These are phyloP conservation scores for Aphidius gifuensis DNA, from an alignment of 1,140 invertebrate genomes.

Conservation along the genomic window DNA sequence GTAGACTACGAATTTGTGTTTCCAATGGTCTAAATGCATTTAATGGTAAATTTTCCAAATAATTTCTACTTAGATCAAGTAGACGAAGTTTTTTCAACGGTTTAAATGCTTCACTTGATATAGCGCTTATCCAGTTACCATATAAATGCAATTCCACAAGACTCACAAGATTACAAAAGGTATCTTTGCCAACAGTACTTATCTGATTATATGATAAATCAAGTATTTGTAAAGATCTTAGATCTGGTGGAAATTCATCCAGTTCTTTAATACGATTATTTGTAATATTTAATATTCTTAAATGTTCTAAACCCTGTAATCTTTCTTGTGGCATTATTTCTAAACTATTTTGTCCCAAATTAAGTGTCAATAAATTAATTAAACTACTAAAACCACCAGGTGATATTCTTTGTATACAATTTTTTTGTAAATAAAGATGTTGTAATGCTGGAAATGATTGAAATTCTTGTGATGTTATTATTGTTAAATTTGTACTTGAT, in stretches of 20 bases:
- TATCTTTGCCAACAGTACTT: conserved; percentile 69
- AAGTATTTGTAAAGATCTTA: conserved; percentile 72
- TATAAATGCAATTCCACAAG: conserved; percentile 74
- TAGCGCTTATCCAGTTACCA: conserved; percentile 77
- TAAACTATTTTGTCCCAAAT: conserved; percentile 79
- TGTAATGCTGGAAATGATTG: conserved; percentile 78
- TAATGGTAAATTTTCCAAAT: conserved; percentile 75
- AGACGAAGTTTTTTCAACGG: conserved; percentile 74
- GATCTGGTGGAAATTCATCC: conserved; percentile 77
- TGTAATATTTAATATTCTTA: conserved; percentile 76
- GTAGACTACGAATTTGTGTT: conserved; percentile 73
- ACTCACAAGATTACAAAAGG: conserved; percentile 71
- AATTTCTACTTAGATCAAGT: conserved; percentile 82
- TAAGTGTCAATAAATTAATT: conserved; percentile 72
- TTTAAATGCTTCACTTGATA: conserved; percentile 76
- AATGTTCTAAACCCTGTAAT: conserved; percentile 70
- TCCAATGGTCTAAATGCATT: conserved; percentile 75
- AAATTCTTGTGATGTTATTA: conserved; percentile 85
- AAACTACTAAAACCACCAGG: conserved; percentile 80
- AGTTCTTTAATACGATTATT: conserved; percentile 78
- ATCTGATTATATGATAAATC: conserved; percentile 84
- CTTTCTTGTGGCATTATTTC: conserved; percentile 83
- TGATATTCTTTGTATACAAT: conserved; percentile 76
- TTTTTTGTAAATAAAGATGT: conserved; percentile 70
- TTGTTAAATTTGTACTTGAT: conserved; percentile 76